Evolutionary conservation across 2,113 vertebrate species (phyloP).

Genomic region (Dromaius novaehollandiae): DNA sequence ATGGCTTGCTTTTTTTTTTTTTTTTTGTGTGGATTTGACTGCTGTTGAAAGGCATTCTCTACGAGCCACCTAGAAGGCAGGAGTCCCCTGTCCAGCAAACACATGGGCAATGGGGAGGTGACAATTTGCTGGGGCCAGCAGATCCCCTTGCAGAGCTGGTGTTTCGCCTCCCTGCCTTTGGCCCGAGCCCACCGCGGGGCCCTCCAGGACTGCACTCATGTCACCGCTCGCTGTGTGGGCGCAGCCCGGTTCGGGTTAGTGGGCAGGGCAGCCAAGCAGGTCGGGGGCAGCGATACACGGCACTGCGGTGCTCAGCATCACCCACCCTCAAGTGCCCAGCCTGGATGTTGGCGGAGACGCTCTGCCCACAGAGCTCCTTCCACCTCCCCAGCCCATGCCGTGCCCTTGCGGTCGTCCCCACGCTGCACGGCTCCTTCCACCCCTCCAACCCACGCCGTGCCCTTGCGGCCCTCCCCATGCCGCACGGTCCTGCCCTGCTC

Average conservation of each 20-base stretch:
- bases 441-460: no score
- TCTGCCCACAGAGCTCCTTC: accelerated
- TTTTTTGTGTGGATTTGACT: not conserved
- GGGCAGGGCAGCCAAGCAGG: no score
- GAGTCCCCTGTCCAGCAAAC: constrained; percentile 22
- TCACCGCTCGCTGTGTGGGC: not conserved
- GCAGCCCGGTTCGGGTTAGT: not conserved
- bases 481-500: no score
- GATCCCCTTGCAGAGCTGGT: not conserved
- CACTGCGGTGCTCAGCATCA: no score
- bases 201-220: no score
- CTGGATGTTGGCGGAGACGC: accelerated
- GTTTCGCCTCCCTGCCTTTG: not conserved
- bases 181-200: not conserved
- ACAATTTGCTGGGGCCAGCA: not conserved
- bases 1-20: not conserved
- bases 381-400: not conserved
- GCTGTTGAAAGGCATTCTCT: constrained; percentile 26
- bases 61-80: not conserved
- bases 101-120: not conserved
- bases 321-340: not conserved
- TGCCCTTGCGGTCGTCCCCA: no score
- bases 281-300: no score
- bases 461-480: no score
- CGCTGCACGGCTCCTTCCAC: no score